A percentile compares a stretch with the other conserved stretches of the same genome.
Evolutionary conservation across 2,113 vertebrate species (phyloP).

Genomic region (Cheirogaleus medius): DNA sequence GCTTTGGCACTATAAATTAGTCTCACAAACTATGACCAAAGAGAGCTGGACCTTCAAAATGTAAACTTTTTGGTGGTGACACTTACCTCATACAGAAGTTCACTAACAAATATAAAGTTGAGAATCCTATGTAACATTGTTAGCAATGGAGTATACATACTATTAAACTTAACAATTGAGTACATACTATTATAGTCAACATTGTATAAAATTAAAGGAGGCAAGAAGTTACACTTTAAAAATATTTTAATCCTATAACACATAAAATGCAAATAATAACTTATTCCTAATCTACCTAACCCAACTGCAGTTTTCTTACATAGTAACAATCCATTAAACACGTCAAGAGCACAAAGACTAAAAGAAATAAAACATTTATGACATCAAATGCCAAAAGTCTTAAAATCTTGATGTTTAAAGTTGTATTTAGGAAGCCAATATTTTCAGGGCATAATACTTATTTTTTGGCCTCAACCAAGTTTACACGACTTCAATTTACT

Average conservation of each 20-base stretch:
- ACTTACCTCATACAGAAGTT: not conserved
- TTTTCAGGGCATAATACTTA: not conserved
- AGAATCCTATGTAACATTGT: not conserved
- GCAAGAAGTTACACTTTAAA: not conserved
- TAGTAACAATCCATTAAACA: not conserved
- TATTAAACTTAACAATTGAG: not conserved
- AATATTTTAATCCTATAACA: not conserved
- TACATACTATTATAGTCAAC: not conserved
- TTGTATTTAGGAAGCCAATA: not conserved
- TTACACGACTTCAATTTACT: conserved; percentile 26
- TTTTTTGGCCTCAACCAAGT: not conserved
- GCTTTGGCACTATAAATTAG: not conserved
- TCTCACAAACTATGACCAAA: not conserved
- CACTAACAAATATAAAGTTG: not conserved
- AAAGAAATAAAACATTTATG: conserved; percentile 5
- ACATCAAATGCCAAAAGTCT: conserved; percentile 42
- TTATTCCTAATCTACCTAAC: not conserved
- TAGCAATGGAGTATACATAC: not conserved
- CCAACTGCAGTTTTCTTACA: not conserved
- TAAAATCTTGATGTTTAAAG: conserved; percentile 23
- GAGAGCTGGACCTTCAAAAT: not conserved
- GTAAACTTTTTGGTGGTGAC: not conserved
- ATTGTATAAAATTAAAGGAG: not conserved
- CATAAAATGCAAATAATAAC: not conserved
- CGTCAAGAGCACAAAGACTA: not conserved